Base-by-base conservation (phyloP, 2,113 vertebrate genomes). In the Xenopus laevis region DNA sequence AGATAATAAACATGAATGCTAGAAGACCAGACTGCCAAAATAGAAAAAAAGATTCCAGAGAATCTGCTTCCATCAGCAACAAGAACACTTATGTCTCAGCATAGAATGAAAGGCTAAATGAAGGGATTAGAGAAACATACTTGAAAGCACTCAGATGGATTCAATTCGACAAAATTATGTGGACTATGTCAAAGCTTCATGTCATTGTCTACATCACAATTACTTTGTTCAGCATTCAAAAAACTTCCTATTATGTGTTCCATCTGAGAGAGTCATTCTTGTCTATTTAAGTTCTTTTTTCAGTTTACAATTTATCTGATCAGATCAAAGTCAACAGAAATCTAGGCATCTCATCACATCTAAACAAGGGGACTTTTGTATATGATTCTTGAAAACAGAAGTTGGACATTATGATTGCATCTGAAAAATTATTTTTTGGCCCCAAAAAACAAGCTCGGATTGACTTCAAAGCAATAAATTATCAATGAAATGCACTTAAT, bases 141-240 rank as follows among this genome's bases (percentile, higher is more conserved):
- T 81, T 21, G 47, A 79, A 78, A 78, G 60, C 74, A 81, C 69
- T 80, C 20, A 74, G 74, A 45, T 79, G 68, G 50, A 81, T 83
- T 85, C 79, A 81, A 15, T 82, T 85, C 66, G 62, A 65, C 10
- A 64, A 72, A 80, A 81, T 71, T 71, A 70, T 3, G 79, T 62
- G 73, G 68, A 81, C 65, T 81, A 75, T 0, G 16, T 23, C 78
- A 80, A 81, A 82, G 30, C 79, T 80, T 60, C 44, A 27, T 78
- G 52, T 79, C 78, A 85, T 86, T 79, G 65, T 83, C 74, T 81
- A 64, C 40, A 71, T 78, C 72, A 27, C 59, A 80, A 82, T 78
- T 80, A 71, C 77, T 83, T 83, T 83, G 80, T 85, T 83, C 82
- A 71, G 78, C 81, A 81, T 65, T 7, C 27, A 80, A 82, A 64